Evolutionary conservation across 2,797 vertebrate genomes (phyloP).

Genomic region (Lithobates pipiens): DNA sequence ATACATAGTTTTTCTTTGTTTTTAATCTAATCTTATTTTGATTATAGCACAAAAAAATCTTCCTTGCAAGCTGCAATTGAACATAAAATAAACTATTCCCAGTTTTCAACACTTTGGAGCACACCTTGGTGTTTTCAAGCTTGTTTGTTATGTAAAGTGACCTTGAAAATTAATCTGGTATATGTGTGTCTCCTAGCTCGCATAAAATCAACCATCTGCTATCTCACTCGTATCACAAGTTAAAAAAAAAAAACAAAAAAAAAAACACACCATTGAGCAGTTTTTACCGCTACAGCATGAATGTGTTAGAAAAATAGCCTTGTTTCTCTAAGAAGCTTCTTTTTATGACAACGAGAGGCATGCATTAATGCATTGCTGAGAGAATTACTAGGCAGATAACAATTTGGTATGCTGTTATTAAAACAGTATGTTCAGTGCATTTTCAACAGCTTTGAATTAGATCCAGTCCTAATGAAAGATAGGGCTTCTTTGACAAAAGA

Average conservation of each 20-base stretch:
- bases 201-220: constrained; percentile 59
- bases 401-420: constrained; percentile 85
- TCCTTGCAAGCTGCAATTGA: constrained; percentile 23
- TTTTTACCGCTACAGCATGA: constrained; percentile 67
- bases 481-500: constrained; percentile 84
- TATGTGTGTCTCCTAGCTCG: constrained; percentile 48
- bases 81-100: constrained; percentile 43
- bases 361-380: constrained; percentile 78
- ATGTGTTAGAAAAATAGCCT: constrained; percentile 67
- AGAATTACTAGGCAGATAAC: constrained; percentile 84
- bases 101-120: constrained; percentile 42
- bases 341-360: constrained; percentile 77
- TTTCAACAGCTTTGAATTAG: constrained; percentile 89
- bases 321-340: constrained; percentile 79
- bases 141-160: constrained; percentile 55
- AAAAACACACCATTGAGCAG: constrained; percentile 59
- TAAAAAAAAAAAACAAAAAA: constrained; percentile 58
- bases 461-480: constrained; percentile 84
- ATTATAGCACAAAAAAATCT: constrained; percentile 5
- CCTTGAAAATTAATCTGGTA: constrained; percentile 57
- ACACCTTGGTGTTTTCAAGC: constrained; percentile 35
- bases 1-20: not conserved
- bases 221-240: constrained; percentile 37
- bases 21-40: not conserved
- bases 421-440: constrained; percentile 85